Base-by-base conservation (phyloP, 1,140 invertebrate genomes). In the Acromyrmex charruanus region DNA sequence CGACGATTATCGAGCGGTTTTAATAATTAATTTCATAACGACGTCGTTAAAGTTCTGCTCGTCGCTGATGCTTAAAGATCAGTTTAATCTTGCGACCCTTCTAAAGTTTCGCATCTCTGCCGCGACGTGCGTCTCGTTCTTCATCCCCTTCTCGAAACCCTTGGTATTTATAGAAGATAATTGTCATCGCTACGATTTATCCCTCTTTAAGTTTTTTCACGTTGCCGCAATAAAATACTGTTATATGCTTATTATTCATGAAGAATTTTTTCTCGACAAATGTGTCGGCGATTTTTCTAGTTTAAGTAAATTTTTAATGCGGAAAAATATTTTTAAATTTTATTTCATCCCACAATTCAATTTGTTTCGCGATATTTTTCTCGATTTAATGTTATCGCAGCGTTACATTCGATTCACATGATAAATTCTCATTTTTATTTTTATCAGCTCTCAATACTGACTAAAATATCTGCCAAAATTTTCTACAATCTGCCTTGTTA, bases 11-110 rank as follows among this genome's bases (percentile, higher is more conserved):
- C 88, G 88, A 59, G 49, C 35, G 84, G 80, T 75, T 91, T 91
- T 87, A 88, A 89, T 91, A 88, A 90, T 91, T 89, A 87, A 91
- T 91, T 87, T 88, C 59, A 55, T 81, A 89, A 91, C 74, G 89
- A 87, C 84, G 79, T 88, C 89, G 80, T 90, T 89, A 82, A 88
- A 86, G 72, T 86, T 61, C 28, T 53, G 77, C 77, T 51, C 21
- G 39, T 72, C 35, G 82, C 4, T 89, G 51, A 84, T 79, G 85
- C 77, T 74, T 25, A 72, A 84, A 87, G 88, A 90, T 87, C 85
- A 72, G 68, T 80, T 87, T 89, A 89, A 90, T 90, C 68, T 87
- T 16, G 31, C 16, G 21, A 81, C 21, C 55, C 68, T 31, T 75
- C 39, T 51, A 55, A 90, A 90, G 61, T 84, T 90, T 87, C 61